Conservation (phyloP, 1,140 invertebrate species). For the Fopius arisanus region DNA sequence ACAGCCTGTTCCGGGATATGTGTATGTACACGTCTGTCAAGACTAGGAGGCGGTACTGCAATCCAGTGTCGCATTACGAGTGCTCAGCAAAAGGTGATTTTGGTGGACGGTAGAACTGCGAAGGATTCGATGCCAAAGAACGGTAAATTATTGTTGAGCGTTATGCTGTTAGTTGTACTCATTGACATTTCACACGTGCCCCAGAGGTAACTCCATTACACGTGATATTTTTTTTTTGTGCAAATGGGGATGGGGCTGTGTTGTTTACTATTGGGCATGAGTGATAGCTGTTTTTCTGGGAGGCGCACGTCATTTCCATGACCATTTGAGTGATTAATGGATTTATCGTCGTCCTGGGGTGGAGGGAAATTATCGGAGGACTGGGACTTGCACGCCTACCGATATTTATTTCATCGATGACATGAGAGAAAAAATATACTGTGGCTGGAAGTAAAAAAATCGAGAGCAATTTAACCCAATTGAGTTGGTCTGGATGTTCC, state of each 20-base stretch:
- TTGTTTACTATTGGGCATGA: background rate
- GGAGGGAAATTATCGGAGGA: background rate
- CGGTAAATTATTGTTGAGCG: background rate
- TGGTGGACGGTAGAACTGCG: background rate
- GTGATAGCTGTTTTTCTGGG: background rate
- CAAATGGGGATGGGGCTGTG: too few relatives aligned
- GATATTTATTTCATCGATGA: background rate
- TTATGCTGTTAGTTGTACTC: background rate
- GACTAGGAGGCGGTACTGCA: background rate
- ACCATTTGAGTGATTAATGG: background rate
- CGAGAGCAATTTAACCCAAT: conserved; percentile 5
- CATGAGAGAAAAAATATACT: background rate
- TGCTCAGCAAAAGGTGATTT: background rate
- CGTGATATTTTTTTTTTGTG: background rate
- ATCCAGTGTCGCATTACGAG: background rate
- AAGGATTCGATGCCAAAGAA: background rate
- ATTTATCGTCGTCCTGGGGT: background rate
- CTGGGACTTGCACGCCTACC: background rate
- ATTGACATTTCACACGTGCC: too few relatives aligned
- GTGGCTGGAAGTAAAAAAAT: background rate
- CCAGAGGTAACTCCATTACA: background rate
- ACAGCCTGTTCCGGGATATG: background rate
- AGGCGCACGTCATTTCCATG: background rate
- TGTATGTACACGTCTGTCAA: background rate
- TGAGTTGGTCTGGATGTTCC: background rate